Conservation (phyloP, 2,797 vertebrate genomes). For the Arctocebus calabarensis region DNA sequence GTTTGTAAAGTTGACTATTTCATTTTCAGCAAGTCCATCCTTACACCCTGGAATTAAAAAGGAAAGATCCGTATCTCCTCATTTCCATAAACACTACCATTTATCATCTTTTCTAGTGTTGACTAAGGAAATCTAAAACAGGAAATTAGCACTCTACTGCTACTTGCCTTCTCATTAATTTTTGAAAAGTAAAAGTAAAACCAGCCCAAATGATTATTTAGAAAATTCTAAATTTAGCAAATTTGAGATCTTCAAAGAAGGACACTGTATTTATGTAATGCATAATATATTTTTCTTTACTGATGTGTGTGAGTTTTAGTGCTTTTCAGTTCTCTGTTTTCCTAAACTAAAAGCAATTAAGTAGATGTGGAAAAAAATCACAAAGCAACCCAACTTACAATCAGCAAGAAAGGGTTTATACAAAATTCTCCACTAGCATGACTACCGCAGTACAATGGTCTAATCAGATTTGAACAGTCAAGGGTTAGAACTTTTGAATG, state of each 20-base stretch:
- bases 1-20: not conserved
- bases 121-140: not conserved
- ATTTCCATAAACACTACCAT: rapidly evolving
- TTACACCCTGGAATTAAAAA: not conserved
- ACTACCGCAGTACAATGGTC: not conserved
- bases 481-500: slow-evolving; percentile 14
- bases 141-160: not conserved
- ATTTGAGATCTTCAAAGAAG: not conserved
- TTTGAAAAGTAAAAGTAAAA: slow-evolving; percentile 19
- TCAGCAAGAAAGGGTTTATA: not conserved
- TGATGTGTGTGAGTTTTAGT: not conserved
- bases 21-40: not conserved
- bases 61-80: rapidly evolving
- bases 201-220: not conserved
- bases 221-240: not conserved
- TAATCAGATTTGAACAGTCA: slow-evolving; percentile 9
- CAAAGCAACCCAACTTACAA: not conserved
- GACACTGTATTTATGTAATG: not conserved
- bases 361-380: not conserved
- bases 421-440: not conserved
- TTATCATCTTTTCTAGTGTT: not conserved
- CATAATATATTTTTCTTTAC: not conserved
- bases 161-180: slow-evolving; percentile 4
- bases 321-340: slow-evolving; percentile 8
- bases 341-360: slow-evolving; percentile 50